Evolutionary conservation across 2,888 invertebrate species (phyloP).

Genomic region (Penaeus monodon): DNA sequence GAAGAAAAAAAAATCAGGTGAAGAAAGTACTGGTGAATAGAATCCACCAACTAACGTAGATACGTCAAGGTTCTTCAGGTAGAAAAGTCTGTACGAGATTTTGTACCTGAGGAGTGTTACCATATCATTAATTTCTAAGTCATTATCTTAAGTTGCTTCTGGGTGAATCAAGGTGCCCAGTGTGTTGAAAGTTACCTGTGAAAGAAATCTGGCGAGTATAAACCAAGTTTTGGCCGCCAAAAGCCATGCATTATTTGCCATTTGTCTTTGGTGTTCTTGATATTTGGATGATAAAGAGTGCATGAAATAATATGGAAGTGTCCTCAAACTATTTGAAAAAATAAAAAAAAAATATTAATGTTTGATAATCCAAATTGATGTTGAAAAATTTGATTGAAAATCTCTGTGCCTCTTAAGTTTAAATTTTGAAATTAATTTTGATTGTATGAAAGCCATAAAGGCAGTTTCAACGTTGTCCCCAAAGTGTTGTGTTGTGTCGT

Average conservation of each 20-base stretch:
- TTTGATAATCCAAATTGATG: not conserved
- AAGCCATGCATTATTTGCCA: too few species aligned
- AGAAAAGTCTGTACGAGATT: not conserved
- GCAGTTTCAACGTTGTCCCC: slow-evolving; percentile 5
- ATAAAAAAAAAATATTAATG: slow-evolving; percentile 1
- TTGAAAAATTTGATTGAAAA: slow-evolving; percentile 1
- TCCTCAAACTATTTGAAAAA: not conserved
- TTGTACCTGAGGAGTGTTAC: slow-evolving; percentile 56
- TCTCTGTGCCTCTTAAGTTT: slow-evolving; percentile 10
- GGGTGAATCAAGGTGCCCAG: slow-evolving; percentile 16
- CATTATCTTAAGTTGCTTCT: slow-evolving; percentile 49
- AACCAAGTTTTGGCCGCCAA: too few species aligned
- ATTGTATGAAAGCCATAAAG: slow-evolving; percentile 31
- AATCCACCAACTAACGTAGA: slow-evolving; percentile 19
- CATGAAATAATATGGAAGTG: not conserved
- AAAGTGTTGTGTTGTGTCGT: slow-evolving; percentile 33
- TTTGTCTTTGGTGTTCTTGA: too few species aligned
- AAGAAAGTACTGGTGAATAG: slow-evolving; percentile 13
- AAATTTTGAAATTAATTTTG: not conserved
- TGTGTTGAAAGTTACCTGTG: not conserved
- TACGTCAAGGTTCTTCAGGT: slow-evolving; percentile 13
- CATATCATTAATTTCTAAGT: slow-evolving; percentile 62
- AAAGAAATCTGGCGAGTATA: too few species aligned
- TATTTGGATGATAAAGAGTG: too few species aligned
- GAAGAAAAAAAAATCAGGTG: not conserved